Evolutionary conservation across 2,113 vertebrate genomes (phyloP), one percentile per base, ranked within the genome.

Genomic region (Scytalopus superciliaris): DNA sequence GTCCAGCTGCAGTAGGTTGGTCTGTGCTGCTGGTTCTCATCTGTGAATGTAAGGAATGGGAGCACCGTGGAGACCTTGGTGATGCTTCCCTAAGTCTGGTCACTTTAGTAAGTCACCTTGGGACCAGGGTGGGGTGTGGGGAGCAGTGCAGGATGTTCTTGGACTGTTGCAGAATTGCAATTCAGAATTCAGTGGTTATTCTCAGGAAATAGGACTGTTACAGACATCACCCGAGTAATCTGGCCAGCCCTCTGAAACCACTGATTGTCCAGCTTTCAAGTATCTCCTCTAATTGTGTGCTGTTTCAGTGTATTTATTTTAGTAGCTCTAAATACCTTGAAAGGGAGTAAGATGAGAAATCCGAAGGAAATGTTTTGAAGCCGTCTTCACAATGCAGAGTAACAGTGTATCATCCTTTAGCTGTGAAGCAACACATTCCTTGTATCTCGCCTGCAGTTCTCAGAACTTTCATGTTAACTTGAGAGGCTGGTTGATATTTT

Each of bases 321-420:
- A 14, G 16, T 73, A 55, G 6, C 37, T 53, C 3, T 70, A 22
- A 52, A 31, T 56, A 27, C 42, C 22, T 73, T 68, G 27, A 79
- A 79, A 44, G 14, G 75, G 66, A 72, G 6, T 33, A 55, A 57
- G 10, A 66, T 53, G 40, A 33, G 57, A 56, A 87, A 24, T 62
- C 8, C n/a, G 11, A n/a, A 47, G 27, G 30, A 12, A 63, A 40
- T 37, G 1, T 55, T 86, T 57, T 59, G 60, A 80, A 67, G 62
- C 4, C 4, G 7, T 81, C 27, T 89, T 84, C 7, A 14, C 0
- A 2, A 8, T 28, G 28, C 18, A 16, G 45, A 19, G 7, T 86
- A 50, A 30, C 72, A 16, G 0, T 7, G 0, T 47, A 35, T 40
- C 1, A 2, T 52, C 10, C 15, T 84, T 63, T 4, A 39, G 17